Percentiles rank a stretch among this genome's conserved stretches.
These are phyloP conservation scores for Stenichneumon culpator DNA, from an alignment of 2,888 invertebrate species.

Conservation along the genomic window DNA sequence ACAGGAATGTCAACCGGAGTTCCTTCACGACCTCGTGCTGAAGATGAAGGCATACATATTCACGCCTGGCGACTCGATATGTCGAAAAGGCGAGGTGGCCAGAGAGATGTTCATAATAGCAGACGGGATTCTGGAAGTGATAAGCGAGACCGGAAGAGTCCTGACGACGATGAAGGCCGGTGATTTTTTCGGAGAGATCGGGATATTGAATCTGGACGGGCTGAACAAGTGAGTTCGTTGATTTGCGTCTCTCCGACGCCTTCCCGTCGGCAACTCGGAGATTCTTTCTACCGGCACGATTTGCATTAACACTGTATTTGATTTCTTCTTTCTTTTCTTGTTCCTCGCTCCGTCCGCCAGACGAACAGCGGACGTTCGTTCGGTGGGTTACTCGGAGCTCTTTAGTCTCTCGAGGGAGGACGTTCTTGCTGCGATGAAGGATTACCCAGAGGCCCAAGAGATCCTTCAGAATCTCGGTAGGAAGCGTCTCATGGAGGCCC, in stretches of 20 bases:
- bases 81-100: conserved; percentile 97
- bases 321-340: conserved; percentile 25
- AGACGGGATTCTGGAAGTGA: conserved; percentile 97
- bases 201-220: conserved; percentile 97
- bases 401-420: conserved; percentile 98
- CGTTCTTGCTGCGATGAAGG: conserved; percentile 97
- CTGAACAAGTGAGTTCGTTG: conserved; percentile 92
- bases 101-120: conserved; percentile 99
- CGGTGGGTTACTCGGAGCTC: conserved; percentile 97
- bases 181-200: conserved; percentile 99
- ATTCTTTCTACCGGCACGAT: conserved; percentile 13
- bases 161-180: conserved; percentile 98
- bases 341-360: conserved; percentile 87
- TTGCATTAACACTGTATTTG: neutral
- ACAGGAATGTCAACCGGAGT: conserved; percentile 99
- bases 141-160: conserved; percentile 97
- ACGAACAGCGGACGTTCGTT: conserved; percentile 97
- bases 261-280: neutral
- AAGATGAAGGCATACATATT: conserved; percentile 99
- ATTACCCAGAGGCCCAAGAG: conserved; percentile 98
- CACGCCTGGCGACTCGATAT: conserved; percentile 98
- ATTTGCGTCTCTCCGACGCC: conserved; percentile 25
- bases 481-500: conserved; percentile 94
- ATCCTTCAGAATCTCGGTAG: conserved; percentile 95
- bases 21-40: conserved; percentile 97